Base-by-base conservation (phyloP, 2,888 invertebrate species). In the Eudasyphora cyanicolor region DNA sequence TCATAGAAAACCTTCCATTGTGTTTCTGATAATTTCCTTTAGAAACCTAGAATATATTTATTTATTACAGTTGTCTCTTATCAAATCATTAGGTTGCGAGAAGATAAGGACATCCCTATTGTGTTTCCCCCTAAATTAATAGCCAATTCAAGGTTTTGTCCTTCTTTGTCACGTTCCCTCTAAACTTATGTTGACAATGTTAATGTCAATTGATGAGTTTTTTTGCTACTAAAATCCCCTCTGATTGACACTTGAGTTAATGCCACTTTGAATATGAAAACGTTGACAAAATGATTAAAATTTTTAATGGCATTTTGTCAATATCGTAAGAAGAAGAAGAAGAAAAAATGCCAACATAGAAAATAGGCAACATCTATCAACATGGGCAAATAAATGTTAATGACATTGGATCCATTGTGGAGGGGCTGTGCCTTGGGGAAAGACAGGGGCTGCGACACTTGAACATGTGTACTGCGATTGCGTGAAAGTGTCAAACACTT, bases 401-500 rank as follows among this genome's bases (percentile, higher is more conserved):
- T 35, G 51, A 74, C 35, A 49, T 49, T 21, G n/a, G 38, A 45
- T 45, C 2, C 2, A 1, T 45, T 45, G 32, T 14, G 7, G n/a
- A 19, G 12, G 29, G 38, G 42, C 24, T 42, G 5, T 21, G 38
- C n/a, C 0, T 8, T 1, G 17, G 7, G n/a, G 64, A 38, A 14
- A 12, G 24, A n/a, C n/a, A 67, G 38, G 27, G 38, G 35, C 5
- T 3, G n/a, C 42, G 21, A 24, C 24, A 42, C 3, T 42, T 35
- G 21, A 67, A 67, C 67, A 67, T 42, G 14, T 67, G 38, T 67
- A 70, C 70, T n/a, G n/a, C n/a, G 71, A 77, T 77, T 75, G 64
- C 71, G 76, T 76, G 76, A 84, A 81, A 84, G 78, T 84, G 84
- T 57, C 81, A 84, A n/a, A 78, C 78, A 81, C 75, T 76, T 81